Evolutionary conservation across 2,113 vertebrate genomes (phyloP), one percentile per base, ranked within the genome.

Genomic region (Misgurnus anguillicaudatus): DNA sequence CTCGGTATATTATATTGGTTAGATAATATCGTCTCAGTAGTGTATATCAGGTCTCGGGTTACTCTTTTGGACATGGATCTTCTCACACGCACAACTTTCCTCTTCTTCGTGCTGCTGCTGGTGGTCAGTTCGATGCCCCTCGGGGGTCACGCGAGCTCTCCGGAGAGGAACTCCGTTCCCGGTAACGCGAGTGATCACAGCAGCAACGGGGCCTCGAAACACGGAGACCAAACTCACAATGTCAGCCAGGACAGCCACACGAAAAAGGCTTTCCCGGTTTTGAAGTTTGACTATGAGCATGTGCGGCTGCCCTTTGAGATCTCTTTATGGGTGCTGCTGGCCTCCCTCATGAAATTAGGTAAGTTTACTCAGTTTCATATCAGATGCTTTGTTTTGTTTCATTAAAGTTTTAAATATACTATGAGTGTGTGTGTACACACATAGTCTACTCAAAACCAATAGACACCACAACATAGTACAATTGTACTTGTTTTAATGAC

Each of bases 321-420:
- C 58, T 88, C 96, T 0, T 85, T 99, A 36, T 98, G 97, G 97
- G 96, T 98, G 65, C 94, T 99, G 7, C 88, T 99, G 66, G 97
- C 97, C 41, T 98, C 95, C 41, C 83, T 98, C 53, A 98, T 99
- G 96, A 99, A 99, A 85, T 90, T 99, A 84, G 97, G 97, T 99
- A 88, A 92, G 97, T 89, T 45, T 45, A 10, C 2, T 45, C 7
- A 0, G 10, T 45, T 45, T 45, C 42, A 45, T 7, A 9, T 45
- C 42, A 10, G 5, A 9, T 45, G 10, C 42, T 45, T 45, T 45
- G 10, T 45, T 45, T 45, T 45, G 3, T 45, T 7, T 45, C 7
- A 45, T 45, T 10, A 8, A 6, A 31, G 24, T 31, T 31, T 31
- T 2, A 31, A 31, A 31, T 31, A 31, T 31, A 31, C 24, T 31